These are phyloP conservation scores for Temnothorax unifasciatus DNA, from an alignment of 2,888 invertebrate genomes.

Conservation along the genomic window DNA sequence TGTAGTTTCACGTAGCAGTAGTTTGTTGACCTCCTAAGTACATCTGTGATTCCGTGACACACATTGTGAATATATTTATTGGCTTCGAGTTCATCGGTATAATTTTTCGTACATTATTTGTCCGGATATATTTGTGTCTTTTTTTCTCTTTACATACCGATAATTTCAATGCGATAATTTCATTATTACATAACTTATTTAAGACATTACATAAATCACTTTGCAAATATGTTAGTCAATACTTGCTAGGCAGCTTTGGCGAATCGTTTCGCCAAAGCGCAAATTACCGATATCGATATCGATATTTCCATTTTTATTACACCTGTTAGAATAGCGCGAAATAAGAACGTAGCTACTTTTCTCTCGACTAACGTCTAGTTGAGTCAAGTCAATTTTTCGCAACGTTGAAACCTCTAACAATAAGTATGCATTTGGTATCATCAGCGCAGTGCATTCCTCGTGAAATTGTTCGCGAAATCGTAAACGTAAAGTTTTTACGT, in stretches of 20 bases:
- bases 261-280: not conserved
- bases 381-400: not conserved
- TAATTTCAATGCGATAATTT: not conserved
- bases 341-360: not conserved
- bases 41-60: conserved; percentile 51
- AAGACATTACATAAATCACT: not conserved
- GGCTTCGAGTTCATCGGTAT: not conserved
- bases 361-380: not conserved
- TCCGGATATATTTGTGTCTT: not conserved
- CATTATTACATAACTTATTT: not conserved
- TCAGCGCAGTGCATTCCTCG: conserved; percentile 4
- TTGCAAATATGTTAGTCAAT: not conserved
- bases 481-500: conserved; percentile 28
- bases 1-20: conserved; percentile 38
- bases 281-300: not conserved
- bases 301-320: conserved; percentile 14
- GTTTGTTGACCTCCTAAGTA: conserved; percentile 48
- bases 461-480: conserved; percentile 11
- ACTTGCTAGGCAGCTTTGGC: not conserved
- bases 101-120: not conserved
- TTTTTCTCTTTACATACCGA: not conserved
- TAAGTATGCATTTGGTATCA: conserved; percentile 9
- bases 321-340: not conserved
- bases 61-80: conserved; percentile 37
- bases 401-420: not conserved